Base-by-base conservation (phyloP, 2,113 vertebrate genomes). In the Mobula birostris region DNA sequence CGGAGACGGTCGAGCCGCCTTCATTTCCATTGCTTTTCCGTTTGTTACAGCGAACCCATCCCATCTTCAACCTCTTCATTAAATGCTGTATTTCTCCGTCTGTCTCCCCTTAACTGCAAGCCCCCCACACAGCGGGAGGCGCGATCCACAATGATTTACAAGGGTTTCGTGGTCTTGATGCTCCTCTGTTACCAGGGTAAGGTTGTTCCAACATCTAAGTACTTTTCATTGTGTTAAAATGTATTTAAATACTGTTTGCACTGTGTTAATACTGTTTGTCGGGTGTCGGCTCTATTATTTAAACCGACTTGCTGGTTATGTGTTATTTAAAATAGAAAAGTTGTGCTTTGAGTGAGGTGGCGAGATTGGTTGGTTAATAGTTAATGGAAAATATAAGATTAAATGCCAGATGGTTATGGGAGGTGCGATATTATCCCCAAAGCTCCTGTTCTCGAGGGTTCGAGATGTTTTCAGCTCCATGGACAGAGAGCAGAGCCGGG, bases 401-500 rank as follows among this genome's bases (percentile, higher is more conserved):
- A 85, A 58, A 58, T 61, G 82, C 48, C 48, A 12, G 58, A 24
- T 8, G 9, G 48, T 11, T 27, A 12, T 7, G 3, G 9, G 48
- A 19, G 21, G 21, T 15, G 3, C 6, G 17, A 24, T 9, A 2
- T 56, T 29, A 48, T 85, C 58, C 58, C 3, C 24, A 4, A 87
- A 87, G 61, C 83, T 9, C 11, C 83, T 14, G 24, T 4, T 2
- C 56, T 21, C 3, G 24, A 12, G 15, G 9, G 56, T 5, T 24
- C 8, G 48, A 87, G 58, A 2, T 2, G 56, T 24, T 87, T 88
- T 94, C 95, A 95, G 94, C 0, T 94, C 94, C 95, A 2, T 82
- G 94, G 94, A 95, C 72, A 94, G 95, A 3, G 83, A 4, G 2
- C 36, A 48, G 36, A 48, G 1, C 48, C 36, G 15, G 11, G 14